Evolutionary conservation across 2,113 vertebrate species (phyloP).

Genomic region (Phodopus roborovskii): DNA sequence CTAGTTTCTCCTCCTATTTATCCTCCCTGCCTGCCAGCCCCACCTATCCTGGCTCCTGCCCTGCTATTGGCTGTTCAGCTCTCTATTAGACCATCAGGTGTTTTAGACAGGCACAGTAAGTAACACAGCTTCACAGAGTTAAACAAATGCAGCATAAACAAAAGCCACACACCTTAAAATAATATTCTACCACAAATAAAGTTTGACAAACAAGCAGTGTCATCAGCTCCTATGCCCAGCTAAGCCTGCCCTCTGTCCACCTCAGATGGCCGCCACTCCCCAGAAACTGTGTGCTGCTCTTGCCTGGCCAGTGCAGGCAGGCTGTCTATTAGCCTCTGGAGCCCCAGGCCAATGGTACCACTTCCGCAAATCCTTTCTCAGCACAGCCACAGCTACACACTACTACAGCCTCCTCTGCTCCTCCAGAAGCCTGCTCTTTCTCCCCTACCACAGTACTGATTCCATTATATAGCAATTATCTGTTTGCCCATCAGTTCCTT

Average conservation of each 20-base stretch:
- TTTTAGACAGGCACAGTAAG: too few relatives aligned
- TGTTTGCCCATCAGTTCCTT: conserved; percentile 54
- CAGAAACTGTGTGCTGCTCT: background rate
- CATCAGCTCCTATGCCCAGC: background rate
- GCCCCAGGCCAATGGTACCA: background rate
- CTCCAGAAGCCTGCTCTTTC: conserved; percentile 34
- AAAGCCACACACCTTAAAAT: too few relatives aligned
- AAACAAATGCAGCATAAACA: too few relatives aligned
- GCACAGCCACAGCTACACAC: background rate
- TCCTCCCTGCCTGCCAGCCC: too few relatives aligned
- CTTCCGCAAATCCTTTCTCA: background rate
- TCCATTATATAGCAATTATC: conserved; percentile 26
- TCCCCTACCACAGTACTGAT: background rate
- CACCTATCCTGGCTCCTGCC: too few relatives aligned
- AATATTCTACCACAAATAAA: too few relatives aligned
- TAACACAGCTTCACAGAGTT: too few relatives aligned
- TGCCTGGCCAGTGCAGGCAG: background rate
- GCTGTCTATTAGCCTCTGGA: background rate
- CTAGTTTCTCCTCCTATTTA: too few relatives aligned
- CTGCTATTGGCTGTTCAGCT: too few relatives aligned
- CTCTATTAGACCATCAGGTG: too few relatives aligned
- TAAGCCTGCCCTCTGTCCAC: background rate
- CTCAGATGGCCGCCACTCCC: background rate
- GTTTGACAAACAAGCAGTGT: background rate
- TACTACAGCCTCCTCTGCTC: background rate